Base-by-base conservation (phyloP, 30 jellyfish, hydroid and myxozoan genomes). In the Rhopilema esculentum region DNA sequence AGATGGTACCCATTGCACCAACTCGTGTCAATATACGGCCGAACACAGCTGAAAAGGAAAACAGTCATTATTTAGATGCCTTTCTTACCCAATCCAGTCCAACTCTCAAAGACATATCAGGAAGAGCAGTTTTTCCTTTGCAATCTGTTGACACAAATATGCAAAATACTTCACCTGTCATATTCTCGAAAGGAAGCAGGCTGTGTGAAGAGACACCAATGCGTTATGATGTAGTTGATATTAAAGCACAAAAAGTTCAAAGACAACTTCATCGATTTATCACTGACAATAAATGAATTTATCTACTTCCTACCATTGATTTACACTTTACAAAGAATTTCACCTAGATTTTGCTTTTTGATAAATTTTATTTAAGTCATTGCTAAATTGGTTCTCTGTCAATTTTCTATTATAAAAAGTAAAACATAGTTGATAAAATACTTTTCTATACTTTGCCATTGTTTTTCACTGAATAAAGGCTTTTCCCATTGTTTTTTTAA, bases 1-100 rank as follows among this genome's bases (percentile, higher is more conserved):
- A 61, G 18, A 71, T 84, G 87, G 69, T 84, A 26, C 82, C 87
- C 4, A 72, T 84, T 31, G 75, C 84, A 26, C 93, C 87, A 27
- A 84, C 76, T 21, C 87, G 80, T 8, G 28, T 83, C 28, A 66
- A 30, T 9, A 63, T 51, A 1, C 40, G 75, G 40, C 26, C 72
- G 16, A 63, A 25, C 15, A 24, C 74, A 53, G 87, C 52, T 7
- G 85, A 83, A 8, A 67, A 65, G 9, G 78, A 62, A 53, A 27
- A 51, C 68, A 24, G 1, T 27, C 88, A 79, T 8, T 25, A 69
- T 16, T 28, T 67, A 32, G 20, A 22, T 32, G 19, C 67, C 12
- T 48, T 28, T 8, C 40, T 27, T 6, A 63, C 62, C 24, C 76
- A 79, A 33, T 6, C 25, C 1, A 53, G 29, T 27, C n/a, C 50